Evolutionary conservation across 2,888 invertebrate species (phyloP), one percentile per base, ranked within the genome.

Genomic region (Parnassius orleans): DNA sequence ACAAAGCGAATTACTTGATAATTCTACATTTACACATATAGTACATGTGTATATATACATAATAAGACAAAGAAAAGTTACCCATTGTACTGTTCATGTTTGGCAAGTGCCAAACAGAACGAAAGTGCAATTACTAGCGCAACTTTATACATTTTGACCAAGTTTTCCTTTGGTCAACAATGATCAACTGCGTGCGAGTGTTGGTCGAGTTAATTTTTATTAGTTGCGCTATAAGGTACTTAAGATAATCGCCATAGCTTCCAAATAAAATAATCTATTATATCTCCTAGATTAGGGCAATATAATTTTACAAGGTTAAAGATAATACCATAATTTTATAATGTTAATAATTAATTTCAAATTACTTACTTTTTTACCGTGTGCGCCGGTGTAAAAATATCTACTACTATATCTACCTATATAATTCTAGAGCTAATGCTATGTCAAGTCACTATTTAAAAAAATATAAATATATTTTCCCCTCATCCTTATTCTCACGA

Each of bases 81-180:
- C 87, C 87, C 87, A 60, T 83, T 81, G 60, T 84, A 84, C 12
- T 74, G 64, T 66, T 88, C 87, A 67, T 87, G 79, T 70, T 86
- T 86, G 2, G 80, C 87, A 12, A 71, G 66, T 41, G 73, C 81
- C 2, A 71, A 66, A 65, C 63, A 72, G n/a, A 76, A 64, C 10
- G 67, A 69, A 44, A 77, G 67, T 69, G 71, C 75, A 52, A 79
- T 51, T 10, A 78, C 43, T 10, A 84, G 63, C 9, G 79, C 46
- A 53, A 67, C 53, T 65, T 75, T 69, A 10, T 59, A 68, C 73
- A 72, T 73, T 61, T 62, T 67, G 64, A 55, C 66, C 64, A 53
- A 56, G 48, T 43, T 14, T 55, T 10, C 3, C 41, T n/a, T 12
- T 44, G 42, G 50, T 11, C 50, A 43, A 42, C 3, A 12, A 43